Evolutionary conservation across 2,797 vertebrate genomes (phyloP).

Genomic region (Trichosurus vulpecula): DNA sequence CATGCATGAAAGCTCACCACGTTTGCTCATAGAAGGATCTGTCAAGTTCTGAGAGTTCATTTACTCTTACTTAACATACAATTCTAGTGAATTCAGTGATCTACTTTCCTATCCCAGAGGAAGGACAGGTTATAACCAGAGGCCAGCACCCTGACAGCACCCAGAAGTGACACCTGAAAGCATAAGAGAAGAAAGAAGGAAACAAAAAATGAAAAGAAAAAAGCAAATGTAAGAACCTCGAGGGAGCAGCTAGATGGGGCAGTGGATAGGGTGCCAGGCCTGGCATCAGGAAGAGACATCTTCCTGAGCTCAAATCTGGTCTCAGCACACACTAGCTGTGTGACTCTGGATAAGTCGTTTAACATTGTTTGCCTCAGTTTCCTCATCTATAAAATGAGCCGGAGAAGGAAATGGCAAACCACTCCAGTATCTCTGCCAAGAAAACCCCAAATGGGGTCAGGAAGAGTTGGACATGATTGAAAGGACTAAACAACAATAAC

Average conservation of each 20-base stretch:
- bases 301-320: not conserved
- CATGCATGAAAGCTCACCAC: not conserved
- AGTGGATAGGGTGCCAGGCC: not conserved
- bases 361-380: not conserved
- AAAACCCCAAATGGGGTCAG: not conserved
- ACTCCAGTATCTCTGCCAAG: not conserved
- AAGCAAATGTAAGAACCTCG: not conserved
- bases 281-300: not conserved
- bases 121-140: not conserved
- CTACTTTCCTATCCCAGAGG: not conserved
- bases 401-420: not conserved
- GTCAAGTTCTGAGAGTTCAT: not conserved
- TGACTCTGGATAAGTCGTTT: not conserved
- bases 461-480: not conserved
- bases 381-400: not conserved
- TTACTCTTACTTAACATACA: not conserved
- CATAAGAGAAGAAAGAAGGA: not conserved
- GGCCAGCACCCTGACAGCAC: not conserved
- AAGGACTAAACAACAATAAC: not conserved
- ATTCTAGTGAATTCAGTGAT: not conserved
- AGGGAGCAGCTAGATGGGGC: not conserved
- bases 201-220: not conserved
- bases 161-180: not conserved
- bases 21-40: not conserved
- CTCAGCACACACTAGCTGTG: not conserved